Base-by-base conservation (phyloP, 2,797 vertebrate genomes). In the Rhyacichthys aspro region DNA sequence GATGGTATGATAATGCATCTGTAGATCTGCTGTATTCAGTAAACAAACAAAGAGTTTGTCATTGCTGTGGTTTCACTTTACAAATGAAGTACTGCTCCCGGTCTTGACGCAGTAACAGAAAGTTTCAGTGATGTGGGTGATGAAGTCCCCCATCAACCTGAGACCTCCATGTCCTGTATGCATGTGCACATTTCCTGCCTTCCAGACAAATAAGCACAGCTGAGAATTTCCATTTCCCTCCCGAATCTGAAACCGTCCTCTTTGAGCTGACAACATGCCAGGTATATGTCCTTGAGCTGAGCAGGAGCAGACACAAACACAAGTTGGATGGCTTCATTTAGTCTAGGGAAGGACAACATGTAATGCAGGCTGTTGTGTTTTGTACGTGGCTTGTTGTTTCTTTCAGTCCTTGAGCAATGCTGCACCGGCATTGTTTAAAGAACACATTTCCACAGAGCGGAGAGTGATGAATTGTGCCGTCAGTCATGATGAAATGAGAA, bases 391-490 rank as follows among this genome's bases (percentile, higher is more conserved):
- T 3, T n/a, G 56, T 67, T 81, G 60, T 55, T 76, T 84, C 64
- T 84, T 82, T 78, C 57, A 70, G 76, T 83, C 83, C 81, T 81
- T 75, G 75, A 84, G 85, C 78, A 72, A 79, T 64, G 67, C 83
- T 74, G 70, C 71, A 42, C 70, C 34, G 53, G 74, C 57, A 55
- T 76, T 79, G 74, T 83, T 83, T 73, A 81, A 63, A 81, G 74
- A 83, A 78, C 62, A 62, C 45, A 62, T 63, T 79, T 50, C n/a
- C 38, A 44, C 37, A 73, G 78, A 83, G 68, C 58, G 60, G 65
- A 33, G 5, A 78, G 78, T 86, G 85, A 89, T 84, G 79, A 87
- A 88, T 89, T 71, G 58, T n/a, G n/a, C 78, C 83, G 84, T 87
- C 80, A 79, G 46, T 73, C 37, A 62, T 15, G 17, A 81, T 74